These are phyloP conservation scores for Hippotragus niger DNA, from an alignment of 2,113 vertebrate species.

Conservation along the genomic window DNA sequence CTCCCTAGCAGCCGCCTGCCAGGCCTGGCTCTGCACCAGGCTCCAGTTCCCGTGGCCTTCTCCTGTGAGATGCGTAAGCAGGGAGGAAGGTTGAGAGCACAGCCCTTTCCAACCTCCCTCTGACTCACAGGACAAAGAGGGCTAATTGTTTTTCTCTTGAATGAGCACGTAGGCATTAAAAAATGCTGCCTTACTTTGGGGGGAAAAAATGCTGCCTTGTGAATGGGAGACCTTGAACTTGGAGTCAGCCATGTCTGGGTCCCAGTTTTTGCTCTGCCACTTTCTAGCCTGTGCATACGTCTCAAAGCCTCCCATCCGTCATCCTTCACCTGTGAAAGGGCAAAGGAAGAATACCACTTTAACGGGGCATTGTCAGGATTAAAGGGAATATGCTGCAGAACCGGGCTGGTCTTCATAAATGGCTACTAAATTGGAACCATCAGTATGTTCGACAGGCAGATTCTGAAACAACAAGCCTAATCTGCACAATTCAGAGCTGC, in stretches of 20 bases:
- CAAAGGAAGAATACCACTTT: not conserved
- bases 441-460: too few species aligned
- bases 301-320: not conserved
- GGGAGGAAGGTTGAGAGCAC: not conserved
- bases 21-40: not conserved
- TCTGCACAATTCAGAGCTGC: not conserved
- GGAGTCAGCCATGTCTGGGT: not conserved
- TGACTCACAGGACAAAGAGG: constrained; percentile 52
- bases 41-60: not conserved
- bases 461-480: not conserved
- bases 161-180: not conserved
- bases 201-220: not conserved
- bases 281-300: not conserved
- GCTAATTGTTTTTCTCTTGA: not conserved
- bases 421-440: not conserved
- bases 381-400: not conserved
- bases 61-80: not conserved
- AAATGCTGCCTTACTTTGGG: not conserved
- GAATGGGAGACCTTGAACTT: not conserved
- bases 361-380: accelerated
- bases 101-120: not conserved
- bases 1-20: not conserved
- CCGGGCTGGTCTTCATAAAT: not conserved
- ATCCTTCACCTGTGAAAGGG: not conserved
- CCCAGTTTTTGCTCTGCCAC: not conserved